phyloP scores from a whole-genome alignment of 92 coral and sea anemone genomes.

The Meandrina meandrites region DNA sequence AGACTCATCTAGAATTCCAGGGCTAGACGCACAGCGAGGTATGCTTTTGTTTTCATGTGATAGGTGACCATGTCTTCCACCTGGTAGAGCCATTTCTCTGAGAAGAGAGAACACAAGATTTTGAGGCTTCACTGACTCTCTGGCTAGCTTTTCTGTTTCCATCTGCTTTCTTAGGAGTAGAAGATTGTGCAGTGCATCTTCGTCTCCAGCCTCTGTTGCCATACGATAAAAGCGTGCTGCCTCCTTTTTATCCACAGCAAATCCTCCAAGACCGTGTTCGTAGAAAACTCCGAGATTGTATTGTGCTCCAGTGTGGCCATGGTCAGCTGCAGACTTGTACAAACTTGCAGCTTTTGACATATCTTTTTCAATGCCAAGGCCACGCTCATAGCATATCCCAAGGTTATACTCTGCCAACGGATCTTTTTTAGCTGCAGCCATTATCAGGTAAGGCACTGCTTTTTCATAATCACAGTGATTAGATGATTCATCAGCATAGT shows the following conservation, averaged over 20 bases:
- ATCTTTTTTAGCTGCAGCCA: constrained; percentile 88
- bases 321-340: constrained; percentile 85
- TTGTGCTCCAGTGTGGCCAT: constrained; percentile 92
- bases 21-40: constrained; percentile 91
- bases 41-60: constrained; percentile 24
- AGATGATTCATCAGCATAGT: constrained; percentile 83
- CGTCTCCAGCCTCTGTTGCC: constrained; percentile 96
- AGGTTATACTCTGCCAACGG: constrained; percentile 84
- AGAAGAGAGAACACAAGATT: constrained; percentile 50
- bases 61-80: constrained; percentile 5
- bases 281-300: constrained; percentile 91
- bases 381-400: constrained; percentile 92
- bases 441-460: constrained; percentile 76
- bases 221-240: constrained; percentile 88
- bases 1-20: constrained; percentile 58
- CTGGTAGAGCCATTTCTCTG: constrained; percentile 38
- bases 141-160: constrained; percentile 14
- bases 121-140: constrained; percentile 30
- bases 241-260: constrained; percentile 75
- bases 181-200: constrained; percentile 84
- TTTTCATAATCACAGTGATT: constrained; percentile 67
- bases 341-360: constrained; percentile 73
- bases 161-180: constrained; percentile 55
- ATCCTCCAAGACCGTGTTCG: constrained; percentile 91
- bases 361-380: constrained; percentile 82